These are phyloP conservation scores for Vanessa atalanta DNA, from an alignment of 1,140 invertebrate genomes.

Conservation along the genomic window DNA sequence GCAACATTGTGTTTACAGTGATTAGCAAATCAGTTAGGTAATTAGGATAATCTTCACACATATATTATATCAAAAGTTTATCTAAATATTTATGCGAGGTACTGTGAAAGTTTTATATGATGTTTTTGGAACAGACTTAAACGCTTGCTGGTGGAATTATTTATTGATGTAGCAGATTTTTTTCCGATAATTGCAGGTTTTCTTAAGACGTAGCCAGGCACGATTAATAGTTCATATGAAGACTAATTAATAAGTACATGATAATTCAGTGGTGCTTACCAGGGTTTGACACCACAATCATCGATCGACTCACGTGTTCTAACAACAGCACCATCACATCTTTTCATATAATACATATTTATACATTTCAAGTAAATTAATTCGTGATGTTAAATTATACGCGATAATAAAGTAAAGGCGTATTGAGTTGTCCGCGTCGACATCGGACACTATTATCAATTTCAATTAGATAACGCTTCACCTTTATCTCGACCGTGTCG, in stretches of 20 bases:
- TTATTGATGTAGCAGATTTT: too few species aligned
- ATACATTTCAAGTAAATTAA: background rate
- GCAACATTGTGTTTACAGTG: constrained; percentile 20
- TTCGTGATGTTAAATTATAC: background rate
- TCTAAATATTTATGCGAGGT: background rate
- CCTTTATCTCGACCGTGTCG: constrained; percentile 9
- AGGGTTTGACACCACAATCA: too few species aligned
- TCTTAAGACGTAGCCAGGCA: too few species aligned
- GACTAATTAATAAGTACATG: too few species aligned
- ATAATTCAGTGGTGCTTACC: too few species aligned
- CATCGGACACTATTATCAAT: constrained; percentile 12
- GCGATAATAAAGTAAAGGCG: constrained; percentile 1
- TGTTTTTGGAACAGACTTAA: too few species aligned
- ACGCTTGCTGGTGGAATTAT: too few species aligned
- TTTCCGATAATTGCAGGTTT: too few species aligned
- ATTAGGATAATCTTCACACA: constrained; percentile 13
- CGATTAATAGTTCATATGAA: too few species aligned
- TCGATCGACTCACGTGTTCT: too few species aligned
- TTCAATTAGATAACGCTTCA: constrained; percentile 14
- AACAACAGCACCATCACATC: too few species aligned
- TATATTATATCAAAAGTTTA: background rate
- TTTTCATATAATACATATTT: background rate
- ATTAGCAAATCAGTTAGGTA: constrained; percentile 14
- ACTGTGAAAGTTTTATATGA: too few species aligned
- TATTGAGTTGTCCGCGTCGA: constrained; percentile 7